Evolutionary conservation across 2,113 vertebrate genomes (phyloP).

Genomic region (Psilopsiagon aurifrons): DNA sequence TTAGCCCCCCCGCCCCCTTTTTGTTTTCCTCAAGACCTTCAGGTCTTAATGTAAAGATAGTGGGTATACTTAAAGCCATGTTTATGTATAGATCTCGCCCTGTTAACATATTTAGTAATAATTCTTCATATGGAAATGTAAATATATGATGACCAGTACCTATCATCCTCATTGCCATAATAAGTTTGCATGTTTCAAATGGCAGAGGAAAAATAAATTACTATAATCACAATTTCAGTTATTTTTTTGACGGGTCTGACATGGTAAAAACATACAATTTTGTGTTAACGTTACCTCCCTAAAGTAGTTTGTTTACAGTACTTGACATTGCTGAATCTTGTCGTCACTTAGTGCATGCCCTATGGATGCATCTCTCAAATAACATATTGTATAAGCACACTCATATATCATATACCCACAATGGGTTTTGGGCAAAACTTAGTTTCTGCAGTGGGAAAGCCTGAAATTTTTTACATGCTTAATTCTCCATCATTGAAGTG

Average conservation of each 20-base stretch:
- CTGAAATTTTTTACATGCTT: neutral
- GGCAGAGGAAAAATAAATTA: constrained; percentile 58
- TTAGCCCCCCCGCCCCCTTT: accelerated
- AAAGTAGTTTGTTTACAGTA: constrained; percentile 41
- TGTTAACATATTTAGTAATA: neutral
- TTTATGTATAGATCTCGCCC: neutral
- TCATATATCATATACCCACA: neutral
- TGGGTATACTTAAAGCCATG: neutral
- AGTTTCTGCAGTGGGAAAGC: neutral
- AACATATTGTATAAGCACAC: neutral
- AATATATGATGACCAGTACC: constrained; percentile 35
- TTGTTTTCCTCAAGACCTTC: neutral
- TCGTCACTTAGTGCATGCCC: neutral
- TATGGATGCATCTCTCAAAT: neutral
- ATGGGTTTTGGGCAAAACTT: neutral
- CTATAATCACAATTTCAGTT: constrained; percentile 37
- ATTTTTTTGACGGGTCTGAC: constrained; percentile 43
- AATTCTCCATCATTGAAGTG: neutral
- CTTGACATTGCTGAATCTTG: constrained; percentile 27
- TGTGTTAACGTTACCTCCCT: constrained; percentile 49
- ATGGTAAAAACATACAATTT: constrained; percentile 62
- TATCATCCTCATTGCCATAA: constrained; percentile 11
- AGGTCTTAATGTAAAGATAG: neutral
- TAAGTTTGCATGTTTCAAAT: constrained; percentile 39
- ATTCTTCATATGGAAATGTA: neutral